These are phyloP conservation scores for Nomada fabriciana DNA, from an alignment of 2,888 invertebrate species.

Conservation along the genomic window DNA sequence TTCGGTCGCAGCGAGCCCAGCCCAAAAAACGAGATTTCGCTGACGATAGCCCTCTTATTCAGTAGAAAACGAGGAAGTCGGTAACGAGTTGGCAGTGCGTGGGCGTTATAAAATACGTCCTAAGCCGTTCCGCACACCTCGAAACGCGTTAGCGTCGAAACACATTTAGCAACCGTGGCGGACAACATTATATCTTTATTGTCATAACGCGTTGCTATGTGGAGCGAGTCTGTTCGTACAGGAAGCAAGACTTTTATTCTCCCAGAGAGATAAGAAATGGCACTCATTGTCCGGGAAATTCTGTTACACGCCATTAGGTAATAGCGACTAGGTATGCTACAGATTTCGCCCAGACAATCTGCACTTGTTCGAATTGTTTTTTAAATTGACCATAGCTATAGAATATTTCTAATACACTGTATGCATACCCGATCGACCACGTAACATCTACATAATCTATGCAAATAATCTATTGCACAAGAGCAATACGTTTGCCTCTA, in stretches of 20 bases:
- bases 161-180: conserved; percentile 48
- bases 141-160: conserved; percentile 12
- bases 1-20: not conserved
- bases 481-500: too few relatives aligned
- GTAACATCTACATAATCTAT: too few relatives aligned
- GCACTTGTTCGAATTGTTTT: too few relatives aligned
- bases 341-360: not conserved
- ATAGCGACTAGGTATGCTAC: not conserved
- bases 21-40: not conserved
- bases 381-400: not conserved
- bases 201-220: conserved; percentile 28
- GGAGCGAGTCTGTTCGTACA: not conserved
- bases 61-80: conserved; percentile 33
- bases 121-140: conserved; percentile 26
- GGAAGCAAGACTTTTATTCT: not conserved
- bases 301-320: not conserved
- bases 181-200: conserved; percentile 61
- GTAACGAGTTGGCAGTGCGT: conserved; percentile 30
- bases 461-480: too few relatives aligned
- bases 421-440: too few relatives aligned
- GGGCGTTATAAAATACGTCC: conserved; percentile 55
- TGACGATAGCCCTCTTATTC: not conserved
- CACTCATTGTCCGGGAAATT: not conserved
- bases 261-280: not conserved
- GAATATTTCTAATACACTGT: too few relatives aligned